These are phyloP conservation scores for Clistopyga incitator DNA, from an alignment of 2,888 invertebrate species.

Conservation along the genomic window DNA sequence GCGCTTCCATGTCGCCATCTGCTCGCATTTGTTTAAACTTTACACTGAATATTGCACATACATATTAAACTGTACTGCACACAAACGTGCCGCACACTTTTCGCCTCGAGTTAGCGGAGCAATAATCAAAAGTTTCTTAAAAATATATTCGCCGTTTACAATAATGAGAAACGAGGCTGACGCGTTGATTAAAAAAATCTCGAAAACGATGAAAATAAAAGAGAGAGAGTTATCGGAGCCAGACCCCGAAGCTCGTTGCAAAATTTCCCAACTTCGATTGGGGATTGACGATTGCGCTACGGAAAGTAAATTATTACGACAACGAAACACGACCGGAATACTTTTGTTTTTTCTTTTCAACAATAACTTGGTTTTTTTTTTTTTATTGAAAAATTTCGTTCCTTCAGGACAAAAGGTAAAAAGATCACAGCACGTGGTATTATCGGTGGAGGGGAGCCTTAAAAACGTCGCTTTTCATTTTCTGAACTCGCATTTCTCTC, in stretches of 20 bases:
- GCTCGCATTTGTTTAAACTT: constrained; percentile 56
- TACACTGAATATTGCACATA: constrained; percentile 29
- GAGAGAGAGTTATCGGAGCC: constrained; percentile 44
- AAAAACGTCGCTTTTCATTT: background rate
- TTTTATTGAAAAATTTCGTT: constrained; percentile 18
- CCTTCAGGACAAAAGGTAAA: constrained; percentile 51
- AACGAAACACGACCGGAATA: constrained; percentile 24
- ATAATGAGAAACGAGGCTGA: constrained; percentile 42
- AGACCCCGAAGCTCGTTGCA: constrained; percentile 18
- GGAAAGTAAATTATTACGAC: constrained; percentile 34
- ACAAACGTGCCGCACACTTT: constrained; percentile 10
- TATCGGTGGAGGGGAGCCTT: constrained; percentile 10
- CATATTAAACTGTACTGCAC: constrained; percentile 11
- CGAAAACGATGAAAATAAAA: constrained; percentile 57
- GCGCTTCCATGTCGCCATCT: constrained; percentile 47
- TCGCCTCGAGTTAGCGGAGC: constrained; percentile 44
- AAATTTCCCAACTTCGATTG: constrained; percentile 54
- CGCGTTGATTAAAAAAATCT: constrained; percentile 57
- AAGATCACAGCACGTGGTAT: constrained; percentile 39
- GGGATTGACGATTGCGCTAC: constrained; percentile 8
- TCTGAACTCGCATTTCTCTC: constrained; percentile 7
- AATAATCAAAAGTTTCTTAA: constrained; percentile 28
- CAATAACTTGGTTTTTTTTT: constrained; percentile 11
- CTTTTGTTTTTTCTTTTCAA: constrained; percentile 1
- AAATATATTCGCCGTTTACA: constrained; percentile 30